Conservation (phyloP, 2,888 invertebrate genomes). For the Nomada fucata region DNA sequence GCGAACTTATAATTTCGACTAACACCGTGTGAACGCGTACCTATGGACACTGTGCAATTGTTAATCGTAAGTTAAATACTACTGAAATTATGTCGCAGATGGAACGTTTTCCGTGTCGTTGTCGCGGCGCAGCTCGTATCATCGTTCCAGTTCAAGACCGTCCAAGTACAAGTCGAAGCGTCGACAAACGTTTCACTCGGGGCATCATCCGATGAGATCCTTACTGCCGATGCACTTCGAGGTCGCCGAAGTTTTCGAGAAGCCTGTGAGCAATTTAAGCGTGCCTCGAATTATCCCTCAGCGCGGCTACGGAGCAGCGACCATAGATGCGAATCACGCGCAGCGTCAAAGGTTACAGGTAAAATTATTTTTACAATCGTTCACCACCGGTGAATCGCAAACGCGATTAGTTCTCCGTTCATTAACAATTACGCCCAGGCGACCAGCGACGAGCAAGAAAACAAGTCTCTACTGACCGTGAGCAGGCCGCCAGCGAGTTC, state of each 20-base stretch:
- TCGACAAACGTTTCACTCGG: conserved; percentile 83
- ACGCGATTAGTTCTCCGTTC: background rate
- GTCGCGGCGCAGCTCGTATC: conserved; percentile 76
- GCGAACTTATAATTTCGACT: too few relatives aligned
- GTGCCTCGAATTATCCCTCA: conserved; percentile 81
- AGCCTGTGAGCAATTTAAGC: conserved; percentile 78
- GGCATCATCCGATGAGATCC: conserved; percentile 68
- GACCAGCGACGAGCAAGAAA: conserved; percentile 66
- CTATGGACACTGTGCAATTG: background rate
- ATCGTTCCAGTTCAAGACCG: conserved; percentile 72
- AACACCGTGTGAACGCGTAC: background rate
- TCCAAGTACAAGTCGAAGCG: conserved; percentile 80
- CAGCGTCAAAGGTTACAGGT: conserved; percentile 64
- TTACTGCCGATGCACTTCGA: conserved; percentile 78
- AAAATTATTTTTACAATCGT: background rate
- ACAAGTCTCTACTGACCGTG: conserved; percentile 73
- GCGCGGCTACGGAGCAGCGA: conserved; percentile 41
- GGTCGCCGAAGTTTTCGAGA: conserved; percentile 79
- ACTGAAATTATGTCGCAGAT: conserved; percentile 65
- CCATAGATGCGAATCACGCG: conserved; percentile 21
- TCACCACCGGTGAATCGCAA: background rate
- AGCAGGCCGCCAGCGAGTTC: conserved; percentile 62
- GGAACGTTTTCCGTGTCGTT: conserved; percentile 73
- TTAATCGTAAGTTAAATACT: background rate
- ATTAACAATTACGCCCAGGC: conserved; percentile 31